Evolutionary conservation across 2,113 vertebrate species (phyloP), one percentile per base, ranked within the genome.

Genomic region (Ceyx cyanopectus): DNA sequence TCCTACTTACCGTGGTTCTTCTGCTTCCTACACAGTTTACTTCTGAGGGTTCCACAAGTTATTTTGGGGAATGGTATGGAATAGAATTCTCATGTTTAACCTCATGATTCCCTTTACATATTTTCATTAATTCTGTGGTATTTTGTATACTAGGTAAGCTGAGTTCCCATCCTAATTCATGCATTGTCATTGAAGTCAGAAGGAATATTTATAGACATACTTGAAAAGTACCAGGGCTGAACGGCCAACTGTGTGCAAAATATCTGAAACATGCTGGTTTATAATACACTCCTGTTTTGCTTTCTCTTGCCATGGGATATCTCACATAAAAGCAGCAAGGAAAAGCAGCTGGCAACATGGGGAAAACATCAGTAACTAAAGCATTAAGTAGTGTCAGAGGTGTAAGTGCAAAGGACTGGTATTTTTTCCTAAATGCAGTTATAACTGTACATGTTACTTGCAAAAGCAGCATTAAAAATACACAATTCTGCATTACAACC

Each of bases 31-130:
- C 67, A 72, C 29, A 73, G 51, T 80, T 87, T 80, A 80, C 75
- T 95, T 84, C 46, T 58, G 90, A 95, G 80, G 80, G 90, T 90
- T 89, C 85, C 92, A 85, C 24, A 78, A 90, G 67, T 89, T 96
- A 91, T 96, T 93, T 87, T 63, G 12, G 81, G 50, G 84, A 85
- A 22, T 37, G 65, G 51, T 80, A 94, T 41, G 56, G 41, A 70
- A 69, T 62, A 50, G 7, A 87, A 60, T 75, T 85, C 83, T 80
- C 67, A 45, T 37, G 58, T 62, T 90, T 86, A 92, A 84, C 41
- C 32, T 93, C 73, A 63, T 22, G 40, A 81, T 69, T 90, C 29
- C 57, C 50, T 27, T 78, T 37, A 60, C 40, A 20, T n/a, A 70
- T 79, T 88, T 81, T 84, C 61, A 70, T 78, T 77, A 94, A 46